These are phyloP conservation scores for Pipra filicauda DNA, from an alignment of 2,113 vertebrate genomes.

Conservation along the genomic window DNA sequence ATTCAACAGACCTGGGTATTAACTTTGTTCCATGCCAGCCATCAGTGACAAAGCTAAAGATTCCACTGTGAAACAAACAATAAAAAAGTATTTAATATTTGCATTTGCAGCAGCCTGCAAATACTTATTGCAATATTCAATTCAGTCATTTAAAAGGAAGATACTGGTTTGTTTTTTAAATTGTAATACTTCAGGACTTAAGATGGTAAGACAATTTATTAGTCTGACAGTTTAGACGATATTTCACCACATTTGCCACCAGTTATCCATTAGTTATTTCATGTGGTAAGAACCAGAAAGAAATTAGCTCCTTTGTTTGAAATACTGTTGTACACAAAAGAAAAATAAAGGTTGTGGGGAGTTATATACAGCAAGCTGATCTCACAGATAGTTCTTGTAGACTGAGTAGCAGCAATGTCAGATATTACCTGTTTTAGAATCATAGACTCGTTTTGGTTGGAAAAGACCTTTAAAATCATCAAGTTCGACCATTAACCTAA, in stretches of 20 bases:
- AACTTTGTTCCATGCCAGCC: slow-evolving; percentile 95
- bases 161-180: neutral
- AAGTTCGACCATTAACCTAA: neutral
- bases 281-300: neutral
- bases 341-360: rapidly evolving
- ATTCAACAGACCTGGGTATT: neutral
- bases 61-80: slow-evolving; percentile 84
- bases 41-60: slow-evolving; percentile 94
- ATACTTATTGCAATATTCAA: neutral
- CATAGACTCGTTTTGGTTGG: neutral
- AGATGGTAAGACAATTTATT: neutral
- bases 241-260: neutral
- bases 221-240: neutral
- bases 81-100: neutral
- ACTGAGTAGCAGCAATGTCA: neutral
- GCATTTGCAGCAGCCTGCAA: neutral
- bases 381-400: neutral
- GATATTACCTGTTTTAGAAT: neutral
- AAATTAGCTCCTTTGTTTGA: neutral
- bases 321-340: neutral
- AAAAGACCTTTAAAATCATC: neutral
- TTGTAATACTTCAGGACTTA: neutral
- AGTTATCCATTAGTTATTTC: neutral
- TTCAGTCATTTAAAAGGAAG: neutral
- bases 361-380: neutral